A percentile compares a stretch with the other conserved stretches of the same genome.
These are phyloP conservation scores for Pristis pectinata DNA, from an alignment of 2,797 vertebrate genomes.

Conservation along the genomic window DNA sequence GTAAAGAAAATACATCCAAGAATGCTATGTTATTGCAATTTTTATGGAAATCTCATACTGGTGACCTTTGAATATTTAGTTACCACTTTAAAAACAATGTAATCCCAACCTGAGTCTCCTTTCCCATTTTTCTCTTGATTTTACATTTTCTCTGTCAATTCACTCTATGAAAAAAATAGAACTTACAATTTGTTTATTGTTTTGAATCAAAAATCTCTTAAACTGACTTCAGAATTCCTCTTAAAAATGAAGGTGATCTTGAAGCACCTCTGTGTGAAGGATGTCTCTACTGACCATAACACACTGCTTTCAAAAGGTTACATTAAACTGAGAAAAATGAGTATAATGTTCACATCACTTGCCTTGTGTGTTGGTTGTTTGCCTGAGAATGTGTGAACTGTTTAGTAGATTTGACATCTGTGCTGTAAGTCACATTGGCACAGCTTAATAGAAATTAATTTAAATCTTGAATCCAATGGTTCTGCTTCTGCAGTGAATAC, in stretches of 20 bases:
- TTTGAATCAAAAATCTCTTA: background rate
- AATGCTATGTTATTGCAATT: background rate
- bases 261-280: background rate
- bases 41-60: background rate
- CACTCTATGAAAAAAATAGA: background rate
- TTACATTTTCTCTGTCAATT: background rate
- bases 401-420: conserved; percentile 36
- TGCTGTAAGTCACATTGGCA: conserved; percentile 37
- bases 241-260: conserved; percentile 2
- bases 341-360: background rate
- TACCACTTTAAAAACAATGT: background rate
- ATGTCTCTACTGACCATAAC: background rate
- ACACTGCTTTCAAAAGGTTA: conserved; percentile 12
- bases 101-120: background rate
- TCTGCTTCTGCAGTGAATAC: background rate
- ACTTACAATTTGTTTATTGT: background rate
- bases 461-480: conserved; percentile 36
- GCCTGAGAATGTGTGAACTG: conserved; percentile 33
- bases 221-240: background rate
- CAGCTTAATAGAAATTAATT: conserved; percentile 40
- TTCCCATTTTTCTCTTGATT: conserved; percentile 10
- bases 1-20: background rate
- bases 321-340: conserved; percentile 35
- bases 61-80: background rate
- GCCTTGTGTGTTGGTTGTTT: conserved; percentile 31